These are phyloP conservation scores for Drymonia ruficornis DNA, from an alignment of 2,888 invertebrate species.

Conservation along the genomic window DNA sequence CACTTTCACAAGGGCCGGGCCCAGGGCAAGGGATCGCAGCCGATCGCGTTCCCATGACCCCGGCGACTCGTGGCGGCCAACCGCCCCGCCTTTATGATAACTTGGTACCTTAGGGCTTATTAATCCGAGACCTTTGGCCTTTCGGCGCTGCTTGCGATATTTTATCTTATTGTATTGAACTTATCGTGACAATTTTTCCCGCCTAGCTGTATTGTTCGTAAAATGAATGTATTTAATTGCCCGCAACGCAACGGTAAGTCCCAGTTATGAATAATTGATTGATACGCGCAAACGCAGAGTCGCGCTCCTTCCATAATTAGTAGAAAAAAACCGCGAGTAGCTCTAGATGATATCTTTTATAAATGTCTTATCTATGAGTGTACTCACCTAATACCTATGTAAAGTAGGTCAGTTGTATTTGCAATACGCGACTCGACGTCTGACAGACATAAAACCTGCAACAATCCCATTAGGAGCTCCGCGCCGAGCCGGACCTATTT, in stretches of 20 bases:
- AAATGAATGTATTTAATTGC: too few relatives aligned
- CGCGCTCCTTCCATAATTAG: too few relatives aligned
- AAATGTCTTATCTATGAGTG: too few relatives aligned
- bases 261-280: conserved; percentile 19
- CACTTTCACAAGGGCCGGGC: conserved; percentile 45
- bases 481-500: not conserved
- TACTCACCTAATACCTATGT: not conserved
- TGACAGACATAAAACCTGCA: not conserved
- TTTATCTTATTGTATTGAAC: conserved; percentile 14
- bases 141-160: conserved; percentile 13
- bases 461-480: conserved; percentile 6
- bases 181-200: not conserved
- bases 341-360: too few relatives aligned
- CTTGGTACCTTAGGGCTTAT: conserved; percentile 36
- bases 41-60: conserved; percentile 49
- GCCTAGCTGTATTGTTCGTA: too few relatives aligned
- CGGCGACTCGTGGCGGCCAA: conserved; percentile 22
- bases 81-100: conserved; percentile 31
- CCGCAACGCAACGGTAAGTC: not conserved
- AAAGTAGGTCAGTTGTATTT: not conserved
- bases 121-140: conserved; percentile 33
- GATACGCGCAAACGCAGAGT: conserved; percentile 10
- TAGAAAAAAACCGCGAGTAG: too few relatives aligned
- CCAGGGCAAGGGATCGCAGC: conserved; percentile 22
- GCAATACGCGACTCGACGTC: not conserved